Base-by-base conservation (phyloP, 1,140 invertebrate genomes). In the Drosophila pallidifrons region DNA sequence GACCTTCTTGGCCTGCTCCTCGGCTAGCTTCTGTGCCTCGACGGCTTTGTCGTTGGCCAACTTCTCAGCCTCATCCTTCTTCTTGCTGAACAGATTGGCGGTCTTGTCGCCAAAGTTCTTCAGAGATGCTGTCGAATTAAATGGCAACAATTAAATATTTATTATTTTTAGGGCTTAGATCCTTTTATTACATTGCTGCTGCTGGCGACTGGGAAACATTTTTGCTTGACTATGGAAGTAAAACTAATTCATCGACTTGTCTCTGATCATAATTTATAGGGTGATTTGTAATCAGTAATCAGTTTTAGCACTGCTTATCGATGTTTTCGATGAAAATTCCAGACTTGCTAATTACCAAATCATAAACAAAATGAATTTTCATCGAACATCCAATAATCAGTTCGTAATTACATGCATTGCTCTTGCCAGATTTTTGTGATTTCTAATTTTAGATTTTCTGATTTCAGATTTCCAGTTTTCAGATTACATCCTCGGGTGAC, bases 91-190 rank as follows among this genome's bases (percentile, higher is more conserved):
- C 58, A 95, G 92, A 16, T 93, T 94, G 38, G 94, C 94, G 28
- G 94, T 94, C 92, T 95, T 94, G 92, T 94, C 94, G 76, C 94
- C 94, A 91, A 95, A 93, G 92, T 92, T 94, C 92, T 94, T 94
- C 93, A 95, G 93, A 64, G 94, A 94, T 35, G 94, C 94, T 95
- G 83, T 43, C 47, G 35, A 47, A n/a, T 54, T 2, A 45, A 51
- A 61, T 25, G 30, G 2, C 20, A 49, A 51, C 35, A 47, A 35
- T 55, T 47, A 25, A 54, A 54, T 49, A 58, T 8, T 15, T 11
- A 46, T 35, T 20, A n/a, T 8, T 16, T 54, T 16, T 1, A 5
- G 5, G 5, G 7, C 5, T 35, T 51, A 43, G 15, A 20, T 54
- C 3, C 5, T n/a, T 64, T 35, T 49, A 25, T 25, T 72, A 79